Evolutionary conservation across 2,113 vertebrate species (phyloP).

Genomic region (Dasyprocta punctata): DNA sequence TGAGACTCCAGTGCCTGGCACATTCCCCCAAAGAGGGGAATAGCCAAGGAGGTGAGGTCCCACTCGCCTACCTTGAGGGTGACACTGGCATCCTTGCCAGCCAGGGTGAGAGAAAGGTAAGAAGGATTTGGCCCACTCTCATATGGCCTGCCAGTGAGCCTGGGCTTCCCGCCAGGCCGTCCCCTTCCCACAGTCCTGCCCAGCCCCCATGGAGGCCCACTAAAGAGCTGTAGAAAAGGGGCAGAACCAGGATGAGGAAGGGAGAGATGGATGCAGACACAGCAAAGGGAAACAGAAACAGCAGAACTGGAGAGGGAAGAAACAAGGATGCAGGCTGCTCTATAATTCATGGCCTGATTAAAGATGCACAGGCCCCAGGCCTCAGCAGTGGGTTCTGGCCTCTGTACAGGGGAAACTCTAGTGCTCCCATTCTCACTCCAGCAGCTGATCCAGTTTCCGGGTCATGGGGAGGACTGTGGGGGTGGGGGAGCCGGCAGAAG

Average conservation of each 20-base stretch:
- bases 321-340: conserved; percentile 72
- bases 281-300: conserved; percentile 64
- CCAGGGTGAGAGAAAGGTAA: not conserved
- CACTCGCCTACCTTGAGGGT: conserved; percentile 1
- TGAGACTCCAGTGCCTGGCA: conserved; percentile 41
- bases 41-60: not conserved
- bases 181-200: conserved; percentile 55
- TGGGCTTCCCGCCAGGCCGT: conserved; percentile 34
- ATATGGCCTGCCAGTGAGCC: not conserved
- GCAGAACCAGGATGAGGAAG: not conserved
- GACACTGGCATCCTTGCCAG: conserved; percentile 27
- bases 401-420: conserved; percentile 77
- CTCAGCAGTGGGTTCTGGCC: conserved; percentile 70
- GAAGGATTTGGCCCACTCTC: not conserved
- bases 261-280: conserved; percentile 9
- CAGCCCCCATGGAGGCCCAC: not conserved
- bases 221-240: conserved; percentile 28
- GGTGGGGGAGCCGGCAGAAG: not conserved
- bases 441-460: conserved; percentile 78
- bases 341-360: conserved; percentile 82
- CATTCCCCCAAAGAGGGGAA: not conserved
- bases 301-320: conserved; percentile 61
- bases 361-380: conserved; percentile 80
- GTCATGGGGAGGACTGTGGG: conserved; percentile 59
- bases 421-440: conserved; percentile 72